phyloP scores from a whole-genome alignment of 2,888 invertebrate genomes.

The Cremastinae sp. region DNA sequence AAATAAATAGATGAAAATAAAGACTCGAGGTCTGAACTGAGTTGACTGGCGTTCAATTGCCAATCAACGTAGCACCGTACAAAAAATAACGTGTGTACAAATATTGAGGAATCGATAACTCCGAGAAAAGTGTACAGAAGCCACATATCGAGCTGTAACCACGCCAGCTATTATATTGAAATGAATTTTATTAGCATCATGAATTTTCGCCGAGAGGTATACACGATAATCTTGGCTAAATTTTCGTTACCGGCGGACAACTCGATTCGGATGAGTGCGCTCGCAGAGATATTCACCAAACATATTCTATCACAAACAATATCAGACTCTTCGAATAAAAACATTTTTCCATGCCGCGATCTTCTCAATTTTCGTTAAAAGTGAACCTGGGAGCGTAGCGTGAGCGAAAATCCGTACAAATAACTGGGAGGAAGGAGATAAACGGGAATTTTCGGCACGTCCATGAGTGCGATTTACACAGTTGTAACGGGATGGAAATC shows the following conservation, averaged over 20 bases:
- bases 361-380: no score
- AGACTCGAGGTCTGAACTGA: background rate
- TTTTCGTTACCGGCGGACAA: no score
- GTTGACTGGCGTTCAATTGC: background rate
- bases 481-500: constrained; percentile 30
- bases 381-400: background rate
- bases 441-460: background rate
- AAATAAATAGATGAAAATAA: background rate
- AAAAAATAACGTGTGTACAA: background rate
- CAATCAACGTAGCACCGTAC: constrained; percentile 2
- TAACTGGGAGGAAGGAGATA: constrained; percentile 4
- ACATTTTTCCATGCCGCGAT: no score
- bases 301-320: no score
- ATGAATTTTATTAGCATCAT: no score
- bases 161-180: no score
- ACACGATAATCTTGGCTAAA: no score
- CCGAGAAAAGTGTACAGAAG: background rate
- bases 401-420: background rate
- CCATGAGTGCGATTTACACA: constrained; percentile 23
- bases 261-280: no score
- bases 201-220: no score
- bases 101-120: background rate
- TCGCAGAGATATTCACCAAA: no score
- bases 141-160: constrained; percentile 15
- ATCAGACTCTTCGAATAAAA: no score